Evolutionary conservation across 2,888 invertebrate genomes (phyloP), one percentile per base, ranked within the genome.

Genomic region (Drosophila merina): DNA sequence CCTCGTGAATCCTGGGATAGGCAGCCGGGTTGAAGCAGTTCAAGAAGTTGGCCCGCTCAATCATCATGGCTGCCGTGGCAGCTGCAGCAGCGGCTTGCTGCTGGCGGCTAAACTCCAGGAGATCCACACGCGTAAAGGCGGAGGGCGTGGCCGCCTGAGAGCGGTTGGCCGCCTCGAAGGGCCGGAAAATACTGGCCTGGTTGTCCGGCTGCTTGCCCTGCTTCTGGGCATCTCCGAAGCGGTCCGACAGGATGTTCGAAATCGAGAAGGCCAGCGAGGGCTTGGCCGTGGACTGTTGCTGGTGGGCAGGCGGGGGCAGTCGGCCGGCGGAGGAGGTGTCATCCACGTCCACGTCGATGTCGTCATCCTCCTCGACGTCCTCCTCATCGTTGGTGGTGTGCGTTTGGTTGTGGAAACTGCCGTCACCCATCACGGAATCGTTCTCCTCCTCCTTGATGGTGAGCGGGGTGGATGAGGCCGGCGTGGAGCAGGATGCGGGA

Each of bases 1-100:
- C 92, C 68, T 92, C 92, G 49, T 92, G 92, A 14, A 92, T 91
- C 50, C 91, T 83, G 31, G 92, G 92, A 85, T 92, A 92, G 20
- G 91, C 89, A 6, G 89, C 89, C 9, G 91, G 91, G 62, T 91
- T 92, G 57, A 92, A 92, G 70, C 91, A 91, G 58, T 91, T 91
- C 0, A 91, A 79, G 36, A 92, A 90, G 66, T 89, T 91, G n/a
- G 91, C 91, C 2, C 91, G 88, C 64, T 92, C 91, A 20, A 91
- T 67, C 88, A 91, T 90, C 90, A 91, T 90, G 7, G 91, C 91
- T 0, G 91, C 91, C 1, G 91, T 90, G 14, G 90, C 90, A 0
- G 91, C 91, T 3, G 91, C 91, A 0, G 91, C 90, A 3, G 90
- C 89, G 0, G 90, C 90, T 50, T 91, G 91, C 54, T 91, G 91